Base-by-base conservation (phyloP, 2,113 vertebrate species). In the Mugil cephalus region DNA sequence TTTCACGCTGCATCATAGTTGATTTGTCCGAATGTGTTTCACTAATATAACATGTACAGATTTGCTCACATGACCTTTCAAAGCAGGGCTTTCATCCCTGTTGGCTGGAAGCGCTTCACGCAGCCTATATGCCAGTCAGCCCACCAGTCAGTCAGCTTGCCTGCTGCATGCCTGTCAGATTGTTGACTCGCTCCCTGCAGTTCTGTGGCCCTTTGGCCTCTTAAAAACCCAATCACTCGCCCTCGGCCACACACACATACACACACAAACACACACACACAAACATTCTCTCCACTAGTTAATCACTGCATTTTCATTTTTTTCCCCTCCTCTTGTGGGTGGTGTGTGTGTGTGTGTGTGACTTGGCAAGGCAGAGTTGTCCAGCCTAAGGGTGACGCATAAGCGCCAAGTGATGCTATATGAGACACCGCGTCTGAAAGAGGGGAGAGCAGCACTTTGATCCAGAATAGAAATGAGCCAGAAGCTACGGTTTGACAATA, bases 401-500 rank as follows among this genome's bases (percentile, higher is more conserved):
- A 56, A 80, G 63, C 24, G 51, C 69, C 72, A 85, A 79, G 50
- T 73, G 73, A 84, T 82, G 77, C 82, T 82, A 62, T 78, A 72
- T 64, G 84, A 80, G 71, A 65, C 60, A 34, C 61, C 36, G 34
- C 48, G 58, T 69, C 76, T 76, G 67, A 73, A 53, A 50, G 79
- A 80, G 24, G 36, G 12, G 54, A 56, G 35, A 18, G 80, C 60
- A 42, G 69, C 79, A 65, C 68, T 85, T 82, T 67, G 68, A 85
- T 84, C 80, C 53, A 60, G 69, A 80, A 82, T 73, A 81, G 75
- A 87, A 70, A 8, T 36, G 24, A 78, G 85, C 86, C 85, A 85
- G 82, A 11, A 85, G 80, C 74, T 34, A 51, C 52, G 56, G n/a
- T 39, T 10, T 72, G 79, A 88, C 84, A 85, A 66, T 48, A 63